These are phyloP conservation scores for Microcebus murinus DNA, from an alignment of 2,113 vertebrate species.

Conservation along the genomic window DNA sequence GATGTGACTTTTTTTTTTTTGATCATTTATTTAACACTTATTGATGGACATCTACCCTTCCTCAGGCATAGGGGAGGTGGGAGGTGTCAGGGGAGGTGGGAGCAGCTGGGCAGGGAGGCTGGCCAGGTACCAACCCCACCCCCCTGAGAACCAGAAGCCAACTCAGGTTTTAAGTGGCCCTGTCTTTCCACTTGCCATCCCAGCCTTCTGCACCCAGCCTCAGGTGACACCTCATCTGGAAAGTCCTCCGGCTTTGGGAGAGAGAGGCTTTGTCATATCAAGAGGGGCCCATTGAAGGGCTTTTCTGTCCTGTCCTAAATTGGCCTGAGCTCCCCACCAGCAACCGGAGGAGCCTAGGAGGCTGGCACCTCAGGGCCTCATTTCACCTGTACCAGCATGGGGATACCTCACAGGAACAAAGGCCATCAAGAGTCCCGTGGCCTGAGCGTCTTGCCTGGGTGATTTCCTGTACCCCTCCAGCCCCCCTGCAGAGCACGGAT, in stretches of 20 bases:
- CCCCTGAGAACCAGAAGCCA: fast-evolving
- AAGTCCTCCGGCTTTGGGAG: background rate
- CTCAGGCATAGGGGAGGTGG: background rate
- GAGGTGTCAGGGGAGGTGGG: background rate
- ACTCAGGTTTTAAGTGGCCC: background rate
- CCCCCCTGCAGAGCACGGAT: background rate
- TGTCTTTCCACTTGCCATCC: background rate
- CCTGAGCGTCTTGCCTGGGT: background rate
- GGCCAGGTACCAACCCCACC: too few species aligned
- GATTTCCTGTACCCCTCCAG: background rate
- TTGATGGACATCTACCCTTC: background rate
- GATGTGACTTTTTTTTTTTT: background rate
- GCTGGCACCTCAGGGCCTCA: background rate
- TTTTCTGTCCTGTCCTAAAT: background rate
- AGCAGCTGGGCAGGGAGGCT: too few species aligned
- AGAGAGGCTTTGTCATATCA: background rate
- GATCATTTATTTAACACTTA: background rate
- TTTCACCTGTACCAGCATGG: fast-evolving
- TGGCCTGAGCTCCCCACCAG: background rate
- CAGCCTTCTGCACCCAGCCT: background rate
- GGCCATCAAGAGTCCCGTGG: background rate
- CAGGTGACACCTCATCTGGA: background rate
- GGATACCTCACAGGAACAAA: fast-evolving
- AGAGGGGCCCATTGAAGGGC: background rate
- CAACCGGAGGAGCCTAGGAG: background rate